Evolutionary conservation across 2,888 invertebrate genomes (phyloP).

Genomic region (Thelaira solivaga): DNA sequence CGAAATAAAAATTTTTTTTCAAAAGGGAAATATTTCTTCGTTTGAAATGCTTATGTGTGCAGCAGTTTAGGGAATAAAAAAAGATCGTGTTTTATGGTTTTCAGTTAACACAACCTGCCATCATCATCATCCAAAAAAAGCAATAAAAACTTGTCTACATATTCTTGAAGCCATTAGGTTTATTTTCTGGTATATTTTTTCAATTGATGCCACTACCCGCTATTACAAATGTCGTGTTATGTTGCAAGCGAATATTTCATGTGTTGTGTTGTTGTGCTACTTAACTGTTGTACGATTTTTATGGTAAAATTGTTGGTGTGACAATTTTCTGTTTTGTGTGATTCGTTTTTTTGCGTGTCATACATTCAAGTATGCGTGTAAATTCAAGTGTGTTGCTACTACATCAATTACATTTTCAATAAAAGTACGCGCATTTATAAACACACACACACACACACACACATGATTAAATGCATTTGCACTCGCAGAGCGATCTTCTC

Average conservation of each 20-base stretch:
- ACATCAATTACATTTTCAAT: constrained; percentile 58
- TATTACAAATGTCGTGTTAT: too few species aligned
- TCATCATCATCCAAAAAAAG: too few species aligned
- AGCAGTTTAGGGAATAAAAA: constrained; percentile 35
- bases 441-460: too few species aligned
- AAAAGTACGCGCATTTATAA: constrained; percentile 14
- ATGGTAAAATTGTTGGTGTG: constrained; percentile 3
- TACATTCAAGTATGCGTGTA: constrained; percentile 5
- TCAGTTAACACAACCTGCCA: constrained; percentile 18
- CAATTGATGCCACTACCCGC: constrained; percentile 19
- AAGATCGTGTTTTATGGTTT: constrained; percentile 40
- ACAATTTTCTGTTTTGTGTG: neutral
- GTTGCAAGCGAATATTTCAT: constrained; percentile 49
- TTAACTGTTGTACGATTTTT: neutral
- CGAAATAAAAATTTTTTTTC: constrained; percentile 3
- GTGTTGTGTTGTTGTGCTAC: neutral
- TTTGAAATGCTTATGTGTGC: constrained; percentile 4
- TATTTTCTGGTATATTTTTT: neutral
- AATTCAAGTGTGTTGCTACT: constrained; percentile 12
- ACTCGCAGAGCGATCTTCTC: too few species aligned
- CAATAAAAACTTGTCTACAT: constrained; percentile 22
- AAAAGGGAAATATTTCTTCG: constrained; percentile 2
- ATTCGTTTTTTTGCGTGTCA: neutral
- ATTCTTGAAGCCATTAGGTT: constrained; percentile 6
- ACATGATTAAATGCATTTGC: too few species aligned